Conservation (phyloP, 1,140 invertebrate species). For the Asobara japonica region DNA sequence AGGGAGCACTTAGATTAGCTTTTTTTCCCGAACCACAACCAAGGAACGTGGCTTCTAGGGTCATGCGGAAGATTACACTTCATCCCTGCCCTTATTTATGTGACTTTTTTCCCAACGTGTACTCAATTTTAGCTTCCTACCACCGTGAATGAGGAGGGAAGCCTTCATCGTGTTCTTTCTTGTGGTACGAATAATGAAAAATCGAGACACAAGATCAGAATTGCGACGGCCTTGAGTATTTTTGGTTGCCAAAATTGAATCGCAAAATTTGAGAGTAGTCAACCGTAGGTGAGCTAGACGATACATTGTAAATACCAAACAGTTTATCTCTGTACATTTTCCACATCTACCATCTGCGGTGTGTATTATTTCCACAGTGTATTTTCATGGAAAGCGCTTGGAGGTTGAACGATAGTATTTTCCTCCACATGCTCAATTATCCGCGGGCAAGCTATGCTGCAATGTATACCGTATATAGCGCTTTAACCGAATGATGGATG, state of each 20-base stretch:
- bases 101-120: not conserved
- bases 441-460: not conserved
- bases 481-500: conserved; percentile 39
- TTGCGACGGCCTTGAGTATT: too few species aligned
- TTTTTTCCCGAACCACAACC: not conserved
- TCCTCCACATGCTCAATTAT: conserved; percentile 6
- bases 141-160: not conserved
- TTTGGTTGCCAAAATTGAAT: too few species aligned
- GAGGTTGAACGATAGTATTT: conserved; percentile 7
- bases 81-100: not conserved
- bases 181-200: not conserved
- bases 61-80: not conserved
- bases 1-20: not conserved
- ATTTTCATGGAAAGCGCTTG: not conserved
- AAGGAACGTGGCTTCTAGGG: not conserved
- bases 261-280: too few species aligned
- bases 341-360: not conserved
- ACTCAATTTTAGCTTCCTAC: not conserved
- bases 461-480: not conserved
- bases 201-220: too few species aligned
- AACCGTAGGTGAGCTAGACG: too few species aligned
- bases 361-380: not conserved
- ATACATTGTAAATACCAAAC: not conserved
- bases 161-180: not conserved
- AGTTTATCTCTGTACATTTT: not conserved